Evolutionary conservation across 2,888 invertebrate genomes (phyloP).

Genomic region (Drosophila flavopinicola): DNA sequence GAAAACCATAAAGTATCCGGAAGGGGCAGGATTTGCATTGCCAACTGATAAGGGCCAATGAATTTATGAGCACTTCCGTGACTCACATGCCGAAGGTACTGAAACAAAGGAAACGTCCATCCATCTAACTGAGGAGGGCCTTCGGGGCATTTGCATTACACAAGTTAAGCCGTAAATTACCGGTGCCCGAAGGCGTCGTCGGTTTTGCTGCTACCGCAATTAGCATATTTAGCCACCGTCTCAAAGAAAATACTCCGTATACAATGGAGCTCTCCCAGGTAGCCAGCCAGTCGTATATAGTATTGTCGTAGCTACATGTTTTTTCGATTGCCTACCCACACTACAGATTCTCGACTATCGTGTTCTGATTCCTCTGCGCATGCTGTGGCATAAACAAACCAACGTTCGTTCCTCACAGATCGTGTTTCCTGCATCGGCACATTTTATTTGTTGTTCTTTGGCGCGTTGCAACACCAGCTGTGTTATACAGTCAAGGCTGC

Average conservation of each 20-base stretch:
- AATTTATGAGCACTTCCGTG: conserved; percentile 58
- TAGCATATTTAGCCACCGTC: conserved; percentile 73
- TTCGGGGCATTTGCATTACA: conserved; percentile 59
- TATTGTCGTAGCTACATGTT: conserved; percentile 52
- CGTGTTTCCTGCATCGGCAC: conserved; percentile 50
- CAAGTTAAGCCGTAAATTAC: conserved; percentile 66
- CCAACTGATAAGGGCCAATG: conserved; percentile 29
- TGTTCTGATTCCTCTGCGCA: conserved; percentile 27
- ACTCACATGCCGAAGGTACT: conserved; percentile 25
- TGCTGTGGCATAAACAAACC: conserved; percentile 75
- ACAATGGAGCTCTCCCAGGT: conserved; percentile 36
- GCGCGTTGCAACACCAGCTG: conserved; percentile 52
- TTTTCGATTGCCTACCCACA: conserved; percentile 50
- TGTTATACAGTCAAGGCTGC: conserved; percentile 60
- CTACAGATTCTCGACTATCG: conserved; percentile 14
- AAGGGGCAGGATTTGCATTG: conserved; percentile 37
- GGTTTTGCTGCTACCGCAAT: conserved; percentile 54
- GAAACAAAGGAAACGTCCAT: conserved; percentile 38
- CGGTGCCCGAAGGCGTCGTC: conserved; percentile 25
- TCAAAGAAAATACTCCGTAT: conserved; percentile 18
- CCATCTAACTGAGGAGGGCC: conserved; percentile 50
- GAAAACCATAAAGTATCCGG: conserved; percentile 62
- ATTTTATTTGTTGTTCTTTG: conserved; percentile 40
- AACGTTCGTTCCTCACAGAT: conserved; percentile 37
- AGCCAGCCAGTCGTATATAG: conserved; percentile 58